Evolutionary conservation across 2,113 vertebrate species (phyloP).

Genomic region (Bungarus multicinctus): DNA sequence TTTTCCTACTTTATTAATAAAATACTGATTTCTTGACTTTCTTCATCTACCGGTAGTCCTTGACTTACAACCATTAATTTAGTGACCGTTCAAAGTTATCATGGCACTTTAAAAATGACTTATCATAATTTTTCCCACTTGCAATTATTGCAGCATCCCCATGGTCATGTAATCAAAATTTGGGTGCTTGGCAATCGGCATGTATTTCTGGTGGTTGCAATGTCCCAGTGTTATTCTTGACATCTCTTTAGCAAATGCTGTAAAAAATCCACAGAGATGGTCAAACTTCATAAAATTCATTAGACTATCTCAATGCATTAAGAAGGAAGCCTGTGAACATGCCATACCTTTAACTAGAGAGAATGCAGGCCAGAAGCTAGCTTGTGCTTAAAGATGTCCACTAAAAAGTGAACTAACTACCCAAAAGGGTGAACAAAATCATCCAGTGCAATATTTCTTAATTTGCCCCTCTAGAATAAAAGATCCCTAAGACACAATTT

Average conservation of each 20-base stretch:
- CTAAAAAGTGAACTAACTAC: background rate
- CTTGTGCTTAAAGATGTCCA: constrained; percentile 15
- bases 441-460: background rate
- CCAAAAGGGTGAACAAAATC: background rate
- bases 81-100: background rate
- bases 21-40: background rate
- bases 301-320: too few relatives aligned
- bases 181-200: background rate
- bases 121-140: too few relatives aligned
- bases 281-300: constrained; percentile 1
- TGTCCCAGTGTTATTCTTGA: background rate
- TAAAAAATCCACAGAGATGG: background rate
- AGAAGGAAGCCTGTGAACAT: background rate
- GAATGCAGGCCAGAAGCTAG: background rate
- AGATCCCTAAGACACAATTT: constrained; percentile 68
- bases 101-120: background rate
- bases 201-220: background rate
- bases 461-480: constrained; percentile 55
- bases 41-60: background rate
- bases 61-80: background rate
- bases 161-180: background rate
- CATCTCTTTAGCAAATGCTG: background rate
- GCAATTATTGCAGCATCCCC: background rate
- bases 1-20: background rate
- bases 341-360: too few relatives aligned